A percentile compares a stretch with the other conserved stretches of the same genome.
phyloP scores from a whole-genome alignment of 2,797 vertebrate species.

The Clamator glandarius region DNA sequence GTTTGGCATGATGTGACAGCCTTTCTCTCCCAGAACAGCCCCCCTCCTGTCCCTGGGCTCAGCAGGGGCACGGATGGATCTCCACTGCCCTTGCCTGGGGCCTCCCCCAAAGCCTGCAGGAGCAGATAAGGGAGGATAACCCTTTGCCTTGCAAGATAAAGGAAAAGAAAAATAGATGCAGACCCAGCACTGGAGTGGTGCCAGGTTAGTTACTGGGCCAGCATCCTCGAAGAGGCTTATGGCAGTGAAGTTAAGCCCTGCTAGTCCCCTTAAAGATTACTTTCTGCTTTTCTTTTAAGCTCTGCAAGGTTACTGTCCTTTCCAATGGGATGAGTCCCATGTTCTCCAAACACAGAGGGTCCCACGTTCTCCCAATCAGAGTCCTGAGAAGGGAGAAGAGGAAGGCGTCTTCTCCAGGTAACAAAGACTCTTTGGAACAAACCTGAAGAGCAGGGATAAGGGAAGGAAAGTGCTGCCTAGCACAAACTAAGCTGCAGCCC shows the following conservation, averaged over 20 bases:
- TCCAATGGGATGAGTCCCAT: not conserved
- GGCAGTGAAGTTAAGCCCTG: slow-evolving; percentile 5
- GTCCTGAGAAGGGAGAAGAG: not conserved
- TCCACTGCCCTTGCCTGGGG: not conserved
- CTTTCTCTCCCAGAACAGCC: not conserved
- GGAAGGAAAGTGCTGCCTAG: not conserved
- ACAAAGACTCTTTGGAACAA: not conserved
- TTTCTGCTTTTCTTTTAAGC: not conserved
- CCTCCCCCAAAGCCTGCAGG: not conserved
- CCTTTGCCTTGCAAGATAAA: slow-evolving; percentile 41
- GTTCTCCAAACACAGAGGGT: not conserved
- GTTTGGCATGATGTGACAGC: not conserved
- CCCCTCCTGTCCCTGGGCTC: not conserved
- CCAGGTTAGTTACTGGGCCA: slow-evolving; percentile 45
- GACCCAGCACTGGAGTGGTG: slow-evolving; percentile 7
- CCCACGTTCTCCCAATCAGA: no score
- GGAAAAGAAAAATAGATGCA: slow-evolving; percentile 52
- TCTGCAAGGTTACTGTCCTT: slow-evolving; percentile 44
- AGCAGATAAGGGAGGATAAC: slow-evolving; percentile 48
- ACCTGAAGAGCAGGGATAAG: not conserved
- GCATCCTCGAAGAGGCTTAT: slow-evolving; percentile 33
- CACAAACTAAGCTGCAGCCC: not conserved
- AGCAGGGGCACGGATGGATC: accelerated
- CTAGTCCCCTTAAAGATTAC: slow-evolving; percentile 48
- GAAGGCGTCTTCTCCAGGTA: not conserved